A percentile compares a stretch with the other conserved stretches of the same genome.
These are phyloP conservation scores for Babyrousa celebensis DNA, from an alignment of 2,797 vertebrate genomes.

Conservation along the genomic window DNA sequence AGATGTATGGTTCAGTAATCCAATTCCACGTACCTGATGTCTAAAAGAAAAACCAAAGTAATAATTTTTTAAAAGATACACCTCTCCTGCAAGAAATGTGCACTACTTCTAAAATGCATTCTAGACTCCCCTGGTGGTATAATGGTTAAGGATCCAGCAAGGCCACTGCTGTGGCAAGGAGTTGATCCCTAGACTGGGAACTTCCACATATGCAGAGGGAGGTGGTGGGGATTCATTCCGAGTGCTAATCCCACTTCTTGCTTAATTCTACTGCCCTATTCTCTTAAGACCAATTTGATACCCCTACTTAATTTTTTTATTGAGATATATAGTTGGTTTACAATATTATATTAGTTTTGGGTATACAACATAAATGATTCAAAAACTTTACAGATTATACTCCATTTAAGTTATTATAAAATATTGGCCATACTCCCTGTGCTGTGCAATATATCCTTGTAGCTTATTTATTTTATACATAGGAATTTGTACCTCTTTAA, in stretches of 20 bases:
- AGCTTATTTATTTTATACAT: no score
- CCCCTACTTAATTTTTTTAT: neutral
- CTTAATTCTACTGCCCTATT: slow-evolving; percentile 31
- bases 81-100: neutral
- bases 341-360: neutral
- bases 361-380: neutral
- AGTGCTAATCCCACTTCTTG: neutral
- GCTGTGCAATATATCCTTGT: no score
- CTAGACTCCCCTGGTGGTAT: no score
- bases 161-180: no score
- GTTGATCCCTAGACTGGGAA: no score
- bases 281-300: slow-evolving; percentile 48
- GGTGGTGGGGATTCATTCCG: neutral
- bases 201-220: no score
- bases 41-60: slow-evolving; percentile 28
- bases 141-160: no score
- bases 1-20: neutral
- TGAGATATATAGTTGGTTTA: neutral
- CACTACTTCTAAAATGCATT: neutral
- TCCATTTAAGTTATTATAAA: no score
- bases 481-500: no score
- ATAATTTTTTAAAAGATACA: neutral
- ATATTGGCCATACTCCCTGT: no score
- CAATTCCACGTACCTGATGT: neutral
- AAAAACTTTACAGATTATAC: no score